Evolutionary conservation across 2,797 vertebrate genomes (phyloP).

Genomic region (Hylomyscus alleni): DNA sequence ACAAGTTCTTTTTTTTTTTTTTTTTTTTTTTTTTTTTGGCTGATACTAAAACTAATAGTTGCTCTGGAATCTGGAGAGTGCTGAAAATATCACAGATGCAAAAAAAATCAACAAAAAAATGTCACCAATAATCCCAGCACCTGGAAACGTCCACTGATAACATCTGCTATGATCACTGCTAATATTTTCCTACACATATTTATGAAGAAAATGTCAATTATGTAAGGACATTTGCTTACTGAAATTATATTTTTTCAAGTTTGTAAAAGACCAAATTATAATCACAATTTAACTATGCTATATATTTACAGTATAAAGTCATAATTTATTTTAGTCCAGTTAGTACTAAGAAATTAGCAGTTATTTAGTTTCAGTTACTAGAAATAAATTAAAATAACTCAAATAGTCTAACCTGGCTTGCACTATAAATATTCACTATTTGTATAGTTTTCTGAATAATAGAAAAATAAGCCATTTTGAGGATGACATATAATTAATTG

Average conservation of each 20-base stretch:
- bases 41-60: conserved; percentile 54
- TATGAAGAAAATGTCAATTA: conserved; percentile 51
- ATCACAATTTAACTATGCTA: conserved; percentile 38
- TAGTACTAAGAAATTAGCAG: conserved; percentile 35
- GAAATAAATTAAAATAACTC: conserved; percentile 54
- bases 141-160: conserved; percentile 1
- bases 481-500: conserved; percentile 20
- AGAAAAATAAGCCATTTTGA: conserved; percentile 60
- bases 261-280: conserved; percentile 31
- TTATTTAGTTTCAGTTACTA: conserved; percentile 35
- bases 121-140: neutral
- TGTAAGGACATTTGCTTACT: conserved; percentile 10
- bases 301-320: conserved; percentile 13
- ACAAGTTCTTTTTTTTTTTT: conserved; percentile 28
- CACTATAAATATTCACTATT: neutral
- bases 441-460: conserved; percentile 57
- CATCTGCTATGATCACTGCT: neutral
- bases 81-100: conserved; percentile 41
- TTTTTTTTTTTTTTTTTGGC: conserved; percentile 28
- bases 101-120: neutral
- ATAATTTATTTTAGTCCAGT: conserved; percentile 21
- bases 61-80: conserved; percentile 40
- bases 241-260: conserved; percentile 35
- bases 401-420: conserved; percentile 9
- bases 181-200: neutral